Evolutionary conservation across 2,888 invertebrate species (phyloP), one percentile per base, ranked within the genome.

Genomic region (Anthophora plumipes): DNA sequence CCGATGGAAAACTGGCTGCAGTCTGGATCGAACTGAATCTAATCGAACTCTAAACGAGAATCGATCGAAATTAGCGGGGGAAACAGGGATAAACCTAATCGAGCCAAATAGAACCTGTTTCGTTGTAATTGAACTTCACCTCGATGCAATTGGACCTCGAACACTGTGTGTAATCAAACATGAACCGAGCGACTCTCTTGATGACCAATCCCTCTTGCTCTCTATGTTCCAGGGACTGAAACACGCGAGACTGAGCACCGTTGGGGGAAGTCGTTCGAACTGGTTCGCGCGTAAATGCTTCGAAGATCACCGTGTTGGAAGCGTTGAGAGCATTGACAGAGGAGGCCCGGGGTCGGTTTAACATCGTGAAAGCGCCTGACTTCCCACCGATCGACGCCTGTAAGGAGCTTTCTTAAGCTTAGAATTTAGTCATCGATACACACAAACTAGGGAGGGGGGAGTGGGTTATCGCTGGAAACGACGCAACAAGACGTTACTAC

Each of bases 181-280:
- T 12, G 66, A 67, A 54, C 20, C 31, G 14, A 37, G 57, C 9
- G 46, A 37, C 37, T 20, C n/a, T 14, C 31, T 64, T 43, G 31
- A 22, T 64, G 63, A 68, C 8, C n/a, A 20, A 46, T 37, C 39
- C 39, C 37, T 60, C 14, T n/a, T 73, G 9, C 54, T 80, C 54
- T 80, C 68, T 77, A 22, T 85, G 80, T 85, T 86, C 41, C 83
- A 86, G 85, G 72, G 46, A 68, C 31, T 31, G 31, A 52, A 75
- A 43, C 43, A 61, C 63, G 37, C 22, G 61, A 77, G 31, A 41
- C n/a, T 17, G 12, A 46, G 22, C 57, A 22, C 37, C 55, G 64
- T 57, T n/a, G n/a, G 50, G 43, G 41, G 54, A 52, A 46, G 37
- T 60, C 46, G 37, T 61, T 48, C 66, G 20, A 54, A 70, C 48